phyloP scores from a whole-genome alignment of 2,888 invertebrate species.

The Flexamia atlantica region DNA sequence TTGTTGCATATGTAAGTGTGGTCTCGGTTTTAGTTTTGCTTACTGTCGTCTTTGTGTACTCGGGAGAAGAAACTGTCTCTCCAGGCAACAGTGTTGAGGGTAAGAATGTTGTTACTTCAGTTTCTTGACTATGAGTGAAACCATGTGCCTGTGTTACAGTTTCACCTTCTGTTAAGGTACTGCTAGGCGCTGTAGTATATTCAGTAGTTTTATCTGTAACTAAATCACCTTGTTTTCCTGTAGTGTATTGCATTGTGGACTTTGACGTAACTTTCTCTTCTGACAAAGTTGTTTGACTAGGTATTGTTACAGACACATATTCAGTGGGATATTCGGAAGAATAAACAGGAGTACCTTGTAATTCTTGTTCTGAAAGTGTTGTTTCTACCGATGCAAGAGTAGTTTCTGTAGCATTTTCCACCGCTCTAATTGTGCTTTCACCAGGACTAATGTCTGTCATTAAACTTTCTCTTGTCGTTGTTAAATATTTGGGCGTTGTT shows the following conservation, averaged over 20 bases:
- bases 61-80: not conserved
- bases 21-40: not conserved
- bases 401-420: not conserved
- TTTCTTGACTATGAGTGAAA: not conserved
- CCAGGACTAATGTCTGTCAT: not conserved
- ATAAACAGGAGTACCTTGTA: not conserved
- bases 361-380: not conserved
- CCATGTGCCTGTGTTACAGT: not conserved
- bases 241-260: not conserved
- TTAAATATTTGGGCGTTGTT: not conserved
- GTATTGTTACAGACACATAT: not conserved
- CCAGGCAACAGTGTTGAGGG: not conserved
- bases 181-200: not conserved
- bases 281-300: not conserved
- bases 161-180: not conserved
- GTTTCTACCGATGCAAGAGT: not conserved
- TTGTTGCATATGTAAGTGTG: not conserved
- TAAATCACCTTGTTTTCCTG: conserved; percentile 5
- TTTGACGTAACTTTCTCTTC: not conserved
- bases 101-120: not conserved
- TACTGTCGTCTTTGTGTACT: not conserved
- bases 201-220: too few relatives aligned
- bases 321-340: not conserved
- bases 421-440: not conserved
- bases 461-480: not conserved